Evolutionary conservation across 2,888 invertebrate species (phyloP).

Genomic region (Branchipolynoe longqiensis): DNA sequence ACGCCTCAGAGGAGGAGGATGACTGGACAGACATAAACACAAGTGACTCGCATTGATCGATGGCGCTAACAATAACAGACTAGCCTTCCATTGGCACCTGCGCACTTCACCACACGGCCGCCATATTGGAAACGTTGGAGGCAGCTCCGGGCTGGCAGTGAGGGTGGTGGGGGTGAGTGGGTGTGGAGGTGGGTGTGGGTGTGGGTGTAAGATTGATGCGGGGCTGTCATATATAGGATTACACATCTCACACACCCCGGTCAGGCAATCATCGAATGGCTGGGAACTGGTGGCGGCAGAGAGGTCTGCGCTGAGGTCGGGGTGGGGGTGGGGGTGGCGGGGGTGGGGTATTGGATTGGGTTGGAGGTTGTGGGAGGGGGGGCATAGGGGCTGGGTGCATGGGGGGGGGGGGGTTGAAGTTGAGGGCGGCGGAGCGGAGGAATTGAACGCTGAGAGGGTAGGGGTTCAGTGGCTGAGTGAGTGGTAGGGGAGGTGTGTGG

Average conservation of each 20-base stretch:
- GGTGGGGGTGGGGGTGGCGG: neutral
- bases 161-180: too few relatives aligned
- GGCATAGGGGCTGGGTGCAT: too few relatives aligned
- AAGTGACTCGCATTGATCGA: neutral
- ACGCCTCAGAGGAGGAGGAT: too few relatives aligned
- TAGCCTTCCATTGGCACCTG: constrained; percentile 13
- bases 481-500: too few relatives aligned
- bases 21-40: too few relatives aligned
- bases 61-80: neutral
- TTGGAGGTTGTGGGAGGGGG: too few relatives aligned
- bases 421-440: too few relatives aligned
- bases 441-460: too few relatives aligned
- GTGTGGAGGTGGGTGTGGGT: too few relatives aligned
- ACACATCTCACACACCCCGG: constrained; percentile 6
- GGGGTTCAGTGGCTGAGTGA: too few relatives aligned
- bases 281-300: neutral
- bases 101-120: neutral
- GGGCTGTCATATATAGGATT: neutral
- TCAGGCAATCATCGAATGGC: neutral
- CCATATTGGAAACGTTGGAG: neutral
- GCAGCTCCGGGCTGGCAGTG: neutral
- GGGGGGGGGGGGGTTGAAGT: too few relatives aligned
- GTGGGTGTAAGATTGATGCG: neutral
- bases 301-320: neutral
- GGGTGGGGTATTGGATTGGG: too few relatives aligned